phyloP scores from a whole-genome alignment of 1,140 invertebrate genomes.

The Leptopilina boulardi region DNA sequence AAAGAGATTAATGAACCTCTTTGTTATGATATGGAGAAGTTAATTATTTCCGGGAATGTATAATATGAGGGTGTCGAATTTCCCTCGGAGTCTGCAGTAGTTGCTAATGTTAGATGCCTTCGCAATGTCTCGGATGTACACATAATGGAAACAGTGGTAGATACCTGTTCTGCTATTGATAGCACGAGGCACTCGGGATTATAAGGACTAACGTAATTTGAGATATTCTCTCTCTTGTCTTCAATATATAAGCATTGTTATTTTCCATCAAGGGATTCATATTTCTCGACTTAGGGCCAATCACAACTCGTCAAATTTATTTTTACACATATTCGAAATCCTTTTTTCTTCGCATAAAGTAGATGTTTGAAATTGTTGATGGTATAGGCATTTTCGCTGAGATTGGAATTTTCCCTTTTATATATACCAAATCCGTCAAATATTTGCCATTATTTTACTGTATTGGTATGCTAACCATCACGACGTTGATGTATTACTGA shows the following conservation, averaged over 20 bases:
- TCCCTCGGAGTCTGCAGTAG: constrained; percentile 8
- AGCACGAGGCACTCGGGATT: constrained; percentile 12
- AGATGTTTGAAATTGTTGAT: background rate
- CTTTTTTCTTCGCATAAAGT: background rate
- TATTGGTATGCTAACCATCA: background rate
- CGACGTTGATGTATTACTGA: constrained; percentile 1
- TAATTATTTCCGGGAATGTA: constrained; percentile 1
- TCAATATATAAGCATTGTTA: constrained; percentile 16
- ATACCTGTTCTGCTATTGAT: constrained; percentile 29
- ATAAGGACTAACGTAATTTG: constrained; percentile 11
- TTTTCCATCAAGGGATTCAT: constrained; percentile 15
- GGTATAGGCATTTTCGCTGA: background rate
- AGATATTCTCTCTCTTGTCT: background rate
- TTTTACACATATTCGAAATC: background rate
- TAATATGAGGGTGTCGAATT: constrained; percentile 11
- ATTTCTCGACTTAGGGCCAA: background rate
- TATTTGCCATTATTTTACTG: constrained; percentile 14
- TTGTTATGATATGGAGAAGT: background rate
- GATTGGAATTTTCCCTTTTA: background rate
- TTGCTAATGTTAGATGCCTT: constrained; percentile 3
- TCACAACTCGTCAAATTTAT: background rate
- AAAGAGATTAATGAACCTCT: constrained; percentile 1
- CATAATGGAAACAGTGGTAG: background rate
- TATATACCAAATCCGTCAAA: background rate
- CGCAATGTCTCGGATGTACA: background rate